A percentile compares a stretch with the other conserved stretches of the same genome.
Evolutionary conservation across 2,888 invertebrate genomes (phyloP).

Genomic region (Trissolcus brochymenae): DNA sequence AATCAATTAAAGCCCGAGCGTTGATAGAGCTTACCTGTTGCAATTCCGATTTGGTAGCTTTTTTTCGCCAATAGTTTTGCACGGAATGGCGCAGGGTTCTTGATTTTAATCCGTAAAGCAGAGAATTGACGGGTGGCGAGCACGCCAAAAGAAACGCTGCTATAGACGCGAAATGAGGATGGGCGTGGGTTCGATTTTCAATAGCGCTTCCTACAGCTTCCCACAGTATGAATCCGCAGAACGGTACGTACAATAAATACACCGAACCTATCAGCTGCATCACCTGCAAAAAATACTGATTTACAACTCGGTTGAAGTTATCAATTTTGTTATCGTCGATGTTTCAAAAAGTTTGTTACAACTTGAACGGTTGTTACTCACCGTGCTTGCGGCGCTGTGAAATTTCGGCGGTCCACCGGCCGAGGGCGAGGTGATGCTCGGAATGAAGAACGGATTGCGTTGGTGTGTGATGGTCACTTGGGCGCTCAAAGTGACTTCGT

Average conservation of each 20-base stretch:
- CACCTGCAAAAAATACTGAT: slow-evolving; percentile 73
- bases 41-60: slow-evolving; percentile 86
- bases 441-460: slow-evolving; percentile 86
- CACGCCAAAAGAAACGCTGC: slow-evolving; percentile 83
- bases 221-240: slow-evolving; percentile 84
- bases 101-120: slow-evolving; percentile 87
- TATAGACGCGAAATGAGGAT: slow-evolving; percentile 79
- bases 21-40: slow-evolving; percentile 78
- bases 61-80: slow-evolving; percentile 86
- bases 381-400: slow-evolving; percentile 73
- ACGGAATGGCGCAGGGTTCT: slow-evolving; percentile 84
- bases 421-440: slow-evolving; percentile 80
- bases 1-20: too few relatives aligned
- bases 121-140: slow-evolving; percentile 85
- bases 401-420: slow-evolving; percentile 75
- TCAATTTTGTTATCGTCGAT: too few relatives aligned
- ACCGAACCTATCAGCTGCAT: slow-evolving; percentile 85
- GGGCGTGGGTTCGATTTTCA: slow-evolving; percentile 63
- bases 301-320: slow-evolving; percentile 5
- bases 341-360: too few relatives aligned
- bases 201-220: slow-evolving; percentile 76
- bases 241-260: slow-evolving; percentile 85
- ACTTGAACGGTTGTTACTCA: slow-evolving; percentile 39
- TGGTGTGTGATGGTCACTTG: slow-evolving; percentile 91
- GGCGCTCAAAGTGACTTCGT: slow-evolving; percentile 89